Percentiles rank a stretch among this genome's conserved stretches.
phyloP scores from a whole-genome alignment of 1,140 invertebrate species.

The Xylocopa sonorina region DNA sequence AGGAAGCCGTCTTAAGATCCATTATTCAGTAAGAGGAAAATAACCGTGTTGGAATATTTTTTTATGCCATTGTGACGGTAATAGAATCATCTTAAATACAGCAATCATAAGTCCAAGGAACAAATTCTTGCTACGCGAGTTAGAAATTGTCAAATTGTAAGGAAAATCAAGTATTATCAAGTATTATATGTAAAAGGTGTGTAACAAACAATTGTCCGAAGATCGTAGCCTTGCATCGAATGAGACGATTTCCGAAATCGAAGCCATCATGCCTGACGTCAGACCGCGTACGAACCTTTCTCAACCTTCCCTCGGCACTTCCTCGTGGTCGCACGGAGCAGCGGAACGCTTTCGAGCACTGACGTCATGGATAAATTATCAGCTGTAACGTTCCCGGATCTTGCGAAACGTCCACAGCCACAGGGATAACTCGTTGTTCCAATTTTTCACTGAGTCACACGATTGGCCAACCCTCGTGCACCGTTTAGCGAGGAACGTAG shows the following conservation, averaged over 20 bases:
- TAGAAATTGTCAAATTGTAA: too few relatives aligned
- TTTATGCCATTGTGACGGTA: too few relatives aligned
- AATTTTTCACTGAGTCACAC: constrained; percentile 9
- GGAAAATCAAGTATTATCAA: too few relatives aligned
- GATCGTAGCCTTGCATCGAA: too few relatives aligned
- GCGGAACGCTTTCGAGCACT: neutral
- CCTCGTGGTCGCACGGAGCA: neutral
- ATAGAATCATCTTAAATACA: too few relatives aligned
- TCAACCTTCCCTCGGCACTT: constrained; percentile 47
- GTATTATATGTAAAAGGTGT: too few relatives aligned
- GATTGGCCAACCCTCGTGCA: neutral
- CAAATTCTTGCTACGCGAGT: too few relatives aligned
- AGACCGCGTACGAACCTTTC: constrained; percentile 29
- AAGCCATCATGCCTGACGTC: constrained; percentile 22
- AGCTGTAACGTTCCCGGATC: constrained; percentile 27
- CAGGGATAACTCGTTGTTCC: neutral
- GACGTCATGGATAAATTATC: constrained; percentile 46
- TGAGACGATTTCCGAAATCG: constrained; percentile 14
- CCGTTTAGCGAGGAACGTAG: neutral
- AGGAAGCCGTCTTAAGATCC: too few relatives aligned
- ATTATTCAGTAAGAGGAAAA: too few relatives aligned
- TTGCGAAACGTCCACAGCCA: constrained; percentile 25
- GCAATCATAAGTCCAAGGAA: too few relatives aligned
- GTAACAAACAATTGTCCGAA: too few relatives aligned
- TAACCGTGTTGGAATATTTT: too few relatives aligned